phyloP scores from a whole-genome alignment of 1,140 invertebrate genomes.

The Chymomyza costata region DNA sequence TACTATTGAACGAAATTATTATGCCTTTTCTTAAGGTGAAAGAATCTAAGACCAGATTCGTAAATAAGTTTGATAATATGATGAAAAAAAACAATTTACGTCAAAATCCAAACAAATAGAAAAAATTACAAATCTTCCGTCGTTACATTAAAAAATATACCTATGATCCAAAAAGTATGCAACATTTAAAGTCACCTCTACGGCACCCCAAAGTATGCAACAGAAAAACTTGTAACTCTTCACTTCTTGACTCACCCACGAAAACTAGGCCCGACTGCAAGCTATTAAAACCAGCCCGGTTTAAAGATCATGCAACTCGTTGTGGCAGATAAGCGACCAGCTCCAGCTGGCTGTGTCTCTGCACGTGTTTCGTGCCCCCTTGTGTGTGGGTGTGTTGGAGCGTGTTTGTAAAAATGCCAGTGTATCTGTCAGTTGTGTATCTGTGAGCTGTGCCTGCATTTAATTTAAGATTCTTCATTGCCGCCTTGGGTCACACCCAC shows the following conservation, averaged over 20 bases:
- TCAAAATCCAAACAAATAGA: too few species aligned
- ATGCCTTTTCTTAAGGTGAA: too few species aligned
- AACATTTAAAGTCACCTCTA: background rate
- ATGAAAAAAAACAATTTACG: too few species aligned
- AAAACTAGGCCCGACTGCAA: conserved; percentile 12
- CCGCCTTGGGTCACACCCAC: conserved; percentile 34
- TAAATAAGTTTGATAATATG: too few species aligned
- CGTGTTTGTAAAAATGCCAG: too few species aligned
- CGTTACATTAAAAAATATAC: too few species aligned
- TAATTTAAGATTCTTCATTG: too few species aligned
- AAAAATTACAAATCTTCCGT: too few species aligned
- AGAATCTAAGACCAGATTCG: too few species aligned
- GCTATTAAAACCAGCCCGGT: conserved; percentile 18
- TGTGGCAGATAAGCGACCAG: conserved; percentile 48
- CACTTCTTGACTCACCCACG: background rate
- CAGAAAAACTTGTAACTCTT: conserved; percentile 1
- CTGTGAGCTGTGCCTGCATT: conserved; percentile 14
- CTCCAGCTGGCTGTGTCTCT: conserved; percentile 4
- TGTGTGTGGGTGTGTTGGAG: background rate
- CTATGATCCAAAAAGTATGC: background rate
- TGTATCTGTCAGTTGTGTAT: background rate
- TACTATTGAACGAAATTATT: too few species aligned
- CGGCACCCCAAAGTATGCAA: conserved; percentile 42
- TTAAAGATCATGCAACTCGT: conserved; percentile 56
- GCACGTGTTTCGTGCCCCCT: conserved; percentile 33